Evolutionary conservation across 2,797 vertebrate species (phyloP).

Genomic region (Melanotaenia boesemani): DNA sequence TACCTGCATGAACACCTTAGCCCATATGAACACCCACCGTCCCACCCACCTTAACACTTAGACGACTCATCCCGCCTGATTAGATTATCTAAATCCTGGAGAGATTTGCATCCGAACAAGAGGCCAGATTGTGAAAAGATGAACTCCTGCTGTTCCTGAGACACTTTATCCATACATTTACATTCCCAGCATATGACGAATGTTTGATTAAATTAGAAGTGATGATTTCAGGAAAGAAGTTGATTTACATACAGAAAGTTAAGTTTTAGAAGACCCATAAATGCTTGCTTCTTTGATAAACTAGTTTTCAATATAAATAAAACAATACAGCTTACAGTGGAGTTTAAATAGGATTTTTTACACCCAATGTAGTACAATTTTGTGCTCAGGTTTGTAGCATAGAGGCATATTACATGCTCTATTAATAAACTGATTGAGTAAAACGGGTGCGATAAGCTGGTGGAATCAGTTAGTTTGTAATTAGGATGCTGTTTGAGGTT

Average conservation of each 20-base stretch:
- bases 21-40: background rate
- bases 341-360: too few relatives aligned
- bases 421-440: background rate
- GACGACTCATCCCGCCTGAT: constrained; percentile 33
- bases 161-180: constrained; percentile 50
- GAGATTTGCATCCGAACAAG: constrained; percentile 72
- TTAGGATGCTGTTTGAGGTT: constrained; percentile 37
- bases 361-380: too few relatives aligned
- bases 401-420: too few relatives aligned
- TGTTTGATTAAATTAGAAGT: constrained; percentile 21
- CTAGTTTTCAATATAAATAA: too few relatives aligned
- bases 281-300: too few relatives aligned
- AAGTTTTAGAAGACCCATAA: too few relatives aligned
- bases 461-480: background rate
- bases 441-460: background rate
- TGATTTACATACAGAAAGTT: background rate
- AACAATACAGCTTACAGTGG: too few relatives aligned
- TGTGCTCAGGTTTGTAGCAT: too few relatives aligned
- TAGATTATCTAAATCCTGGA: constrained; percentile 62
- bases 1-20: background rate
- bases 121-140: constrained; percentile 32
- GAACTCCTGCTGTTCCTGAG: constrained; percentile 43
- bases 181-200: constrained; percentile 12
- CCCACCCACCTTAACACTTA: constrained; percentile 5
- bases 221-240: background rate